These are phyloP conservation scores for Speoplatyrhinus poulsoni DNA, from an alignment of 2,113 vertebrate genomes.

Conservation along the genomic window DNA sequence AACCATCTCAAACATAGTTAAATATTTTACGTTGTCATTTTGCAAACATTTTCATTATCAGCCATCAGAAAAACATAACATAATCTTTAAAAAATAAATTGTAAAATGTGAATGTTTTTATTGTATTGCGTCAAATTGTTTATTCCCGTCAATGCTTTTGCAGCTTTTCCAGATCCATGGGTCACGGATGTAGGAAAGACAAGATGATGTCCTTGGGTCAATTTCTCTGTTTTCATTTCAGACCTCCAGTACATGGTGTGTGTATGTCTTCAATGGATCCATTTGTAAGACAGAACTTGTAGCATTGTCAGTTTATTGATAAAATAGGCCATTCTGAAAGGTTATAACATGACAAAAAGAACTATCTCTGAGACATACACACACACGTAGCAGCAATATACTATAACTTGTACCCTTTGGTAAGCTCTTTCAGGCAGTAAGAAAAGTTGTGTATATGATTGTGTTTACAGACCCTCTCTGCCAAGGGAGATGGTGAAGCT, in stretches of 20 bases:
- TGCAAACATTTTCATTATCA: constrained; percentile 49
- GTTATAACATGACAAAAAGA: constrained; percentile 26
- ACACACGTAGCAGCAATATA: constrained; percentile 11
- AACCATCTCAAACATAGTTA: constrained; percentile 17
- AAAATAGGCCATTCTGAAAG: constrained; percentile 23
- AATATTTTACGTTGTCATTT: constrained; percentile 43
- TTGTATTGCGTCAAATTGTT: constrained; percentile 4
- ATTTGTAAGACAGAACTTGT: constrained; percentile 24
- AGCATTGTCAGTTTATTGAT: constrained; percentile 26
- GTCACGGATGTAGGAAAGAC: constrained; percentile 73
- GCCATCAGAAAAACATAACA: constrained; percentile 28
- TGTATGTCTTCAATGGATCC: constrained; percentile 28
- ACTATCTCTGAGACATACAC: not conserved
- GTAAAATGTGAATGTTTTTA: not conserved
- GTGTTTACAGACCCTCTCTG: constrained; percentile 11
- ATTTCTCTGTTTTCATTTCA: constrained; percentile 28
- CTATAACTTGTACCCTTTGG: not conserved
- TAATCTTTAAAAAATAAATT: not conserved
- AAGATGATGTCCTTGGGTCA: constrained; percentile 25
- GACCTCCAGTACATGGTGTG: constrained; percentile 18
- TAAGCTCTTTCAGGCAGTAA: not conserved
- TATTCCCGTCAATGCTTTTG: constrained; percentile 28
- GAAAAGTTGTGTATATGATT: not conserved
- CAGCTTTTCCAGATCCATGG: constrained; percentile 83
- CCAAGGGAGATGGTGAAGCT: constrained; percentile 46